phyloP scores from a whole-genome alignment of 2,113 vertebrate species.

The Nerophis lumbriciformis region DNA sequence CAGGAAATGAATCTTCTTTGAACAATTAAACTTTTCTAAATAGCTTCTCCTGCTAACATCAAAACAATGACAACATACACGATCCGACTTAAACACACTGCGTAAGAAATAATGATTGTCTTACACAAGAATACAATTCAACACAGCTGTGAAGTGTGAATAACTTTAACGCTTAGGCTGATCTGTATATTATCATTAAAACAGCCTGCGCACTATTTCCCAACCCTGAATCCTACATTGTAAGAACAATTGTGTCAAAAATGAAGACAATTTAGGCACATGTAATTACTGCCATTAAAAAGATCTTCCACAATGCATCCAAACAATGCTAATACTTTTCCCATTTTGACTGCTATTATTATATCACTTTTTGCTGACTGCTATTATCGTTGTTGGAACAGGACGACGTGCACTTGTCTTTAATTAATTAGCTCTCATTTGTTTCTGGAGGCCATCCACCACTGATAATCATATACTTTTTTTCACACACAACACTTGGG shows the following conservation, averaged over 20 bases:
- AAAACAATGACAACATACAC: too few species aligned
- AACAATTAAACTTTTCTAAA: too few species aligned
- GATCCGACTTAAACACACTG: too few species aligned
- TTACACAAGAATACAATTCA: neutral
- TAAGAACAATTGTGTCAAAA: neutral
- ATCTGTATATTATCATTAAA: neutral
- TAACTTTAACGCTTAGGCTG: neutral
- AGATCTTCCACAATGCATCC: conserved; percentile 22
- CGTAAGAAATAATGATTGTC: too few species aligned
- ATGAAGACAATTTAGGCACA: neutral
- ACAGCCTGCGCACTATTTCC: neutral
- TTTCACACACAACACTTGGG: conserved; percentile 29
- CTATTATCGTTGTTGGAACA: conserved; percentile 51
- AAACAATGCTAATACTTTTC: conserved; percentile 30
- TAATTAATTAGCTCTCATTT: conserved; percentile 68
- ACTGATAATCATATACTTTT: neutral
- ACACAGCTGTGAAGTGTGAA: neutral
- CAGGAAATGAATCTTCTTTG: too few species aligned
- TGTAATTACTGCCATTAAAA: conserved; percentile 12
- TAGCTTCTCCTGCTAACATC: too few species aligned
- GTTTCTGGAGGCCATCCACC: conserved; percentile 47
- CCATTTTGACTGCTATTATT: conserved; percentile 52
- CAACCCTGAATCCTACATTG: too few species aligned
- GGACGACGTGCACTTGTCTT: conserved; percentile 65
- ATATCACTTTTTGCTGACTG: conserved; percentile 48